phyloP scores from a whole-genome alignment of 2,797 vertebrate genomes.

The Caiman crocodilus region DNA sequence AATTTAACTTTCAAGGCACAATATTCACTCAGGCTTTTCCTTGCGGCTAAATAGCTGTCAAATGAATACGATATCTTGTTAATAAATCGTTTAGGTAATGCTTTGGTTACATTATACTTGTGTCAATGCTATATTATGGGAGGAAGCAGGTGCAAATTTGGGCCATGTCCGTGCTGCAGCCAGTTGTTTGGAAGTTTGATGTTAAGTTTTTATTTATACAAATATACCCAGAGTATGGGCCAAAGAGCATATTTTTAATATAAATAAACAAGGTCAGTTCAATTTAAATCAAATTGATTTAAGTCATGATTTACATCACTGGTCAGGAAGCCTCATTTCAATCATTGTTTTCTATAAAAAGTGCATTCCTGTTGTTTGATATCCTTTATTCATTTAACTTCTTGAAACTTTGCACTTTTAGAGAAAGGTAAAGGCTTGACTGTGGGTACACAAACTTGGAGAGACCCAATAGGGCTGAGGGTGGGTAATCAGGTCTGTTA shows the following conservation, averaged over 20 bases:
- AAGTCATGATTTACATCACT: too few species aligned
- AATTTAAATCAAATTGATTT: too few species aligned
- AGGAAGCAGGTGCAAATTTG: slow-evolving; percentile 14
- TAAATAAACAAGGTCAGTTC: too few species aligned
- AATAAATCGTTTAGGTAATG: slow-evolving; percentile 2
- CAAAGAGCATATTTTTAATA: not conserved
- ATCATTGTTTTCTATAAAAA: too few species aligned
- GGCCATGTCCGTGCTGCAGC: not conserved
- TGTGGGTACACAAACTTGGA: too few species aligned
- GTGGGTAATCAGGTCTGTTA: too few species aligned
- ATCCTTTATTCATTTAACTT: too few species aligned
- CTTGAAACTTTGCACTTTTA: too few species aligned
- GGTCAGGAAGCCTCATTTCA: too few species aligned
- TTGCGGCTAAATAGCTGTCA: not conserved
- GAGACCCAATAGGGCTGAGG: too few species aligned
- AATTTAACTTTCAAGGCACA: not conserved
- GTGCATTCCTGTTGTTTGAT: too few species aligned
- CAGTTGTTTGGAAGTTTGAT: not conserved
- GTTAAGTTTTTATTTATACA: not conserved
- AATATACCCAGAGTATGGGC: not conserved
- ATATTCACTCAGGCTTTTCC: not conserved
- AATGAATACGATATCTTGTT: not conserved
- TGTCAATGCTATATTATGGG: not conserved
- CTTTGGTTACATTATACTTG: not conserved
- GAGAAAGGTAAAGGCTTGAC: too few species aligned